Conservation (phyloP, 2,797 vertebrate species). For the Bovichtus diacanthus region DNA sequence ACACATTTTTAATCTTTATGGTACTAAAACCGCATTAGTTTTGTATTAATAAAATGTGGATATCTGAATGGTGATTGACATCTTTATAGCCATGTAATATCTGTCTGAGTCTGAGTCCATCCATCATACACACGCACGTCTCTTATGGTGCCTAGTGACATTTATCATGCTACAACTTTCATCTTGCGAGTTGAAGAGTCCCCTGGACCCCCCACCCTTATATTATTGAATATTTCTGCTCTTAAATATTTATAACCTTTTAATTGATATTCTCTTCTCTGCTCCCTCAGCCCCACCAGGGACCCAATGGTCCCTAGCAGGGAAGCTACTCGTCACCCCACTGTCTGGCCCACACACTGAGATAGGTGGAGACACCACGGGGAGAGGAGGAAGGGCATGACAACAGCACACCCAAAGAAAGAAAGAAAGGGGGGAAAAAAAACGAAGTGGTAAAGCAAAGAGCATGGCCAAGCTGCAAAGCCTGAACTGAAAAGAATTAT, state of each 20-base stretch:
- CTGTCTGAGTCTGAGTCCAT: slow-evolving; percentile 67
- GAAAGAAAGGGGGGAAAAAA: neutral
- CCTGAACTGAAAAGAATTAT: slow-evolving; percentile 17
- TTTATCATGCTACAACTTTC: slow-evolving; percentile 85
- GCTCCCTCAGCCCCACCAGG: slow-evolving; percentile 80
- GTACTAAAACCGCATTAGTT: slow-evolving; percentile 39
- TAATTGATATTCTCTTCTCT: slow-evolving; percentile 88
- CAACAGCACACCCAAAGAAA: slow-evolving; percentile 28
- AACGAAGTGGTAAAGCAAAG: neutral
- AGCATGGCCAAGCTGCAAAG: slow-evolving; percentile 14
- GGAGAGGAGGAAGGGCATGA: slow-evolving; percentile 42
- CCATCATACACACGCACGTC: slow-evolving; percentile 73
- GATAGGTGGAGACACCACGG: slow-evolving; percentile 74
- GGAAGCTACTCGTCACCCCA: slow-evolving; percentile 64
- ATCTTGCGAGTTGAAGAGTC: slow-evolving; percentile 77
- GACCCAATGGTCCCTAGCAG: slow-evolving; percentile 79
- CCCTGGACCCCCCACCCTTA: slow-evolving; percentile 79
- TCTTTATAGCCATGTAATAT: slow-evolving; percentile 69
- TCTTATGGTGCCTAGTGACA: slow-evolving; percentile 78
- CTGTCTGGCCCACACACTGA: slow-evolving; percentile 79
- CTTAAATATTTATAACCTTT: slow-evolving; percentile 89
- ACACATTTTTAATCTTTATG: slow-evolving; percentile 47
- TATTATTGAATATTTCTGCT: slow-evolving; percentile 87
- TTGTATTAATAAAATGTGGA: slow-evolving; percentile 53
- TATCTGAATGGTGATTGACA: slow-evolving; percentile 74